A percentile compares a stretch with the other conserved stretches of the same genome.
Conservation (phyloP, 2,113 vertebrate species). For the Ptychochromis oligacanthus region DNA sequence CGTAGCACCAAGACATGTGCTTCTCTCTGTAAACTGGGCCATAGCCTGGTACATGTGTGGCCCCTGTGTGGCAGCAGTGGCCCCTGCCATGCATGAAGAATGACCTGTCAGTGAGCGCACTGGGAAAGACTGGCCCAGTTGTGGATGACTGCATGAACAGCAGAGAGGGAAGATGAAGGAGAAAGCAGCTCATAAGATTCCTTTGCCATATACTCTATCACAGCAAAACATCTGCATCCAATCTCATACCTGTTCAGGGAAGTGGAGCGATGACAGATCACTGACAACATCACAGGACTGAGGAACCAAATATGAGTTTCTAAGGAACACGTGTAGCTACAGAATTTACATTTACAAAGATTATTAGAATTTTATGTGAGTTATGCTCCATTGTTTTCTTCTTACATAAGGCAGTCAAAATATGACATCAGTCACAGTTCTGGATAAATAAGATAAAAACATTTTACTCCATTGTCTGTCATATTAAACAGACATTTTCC, state of each 20-base stretch:
- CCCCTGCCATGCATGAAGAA: slow-evolving; percentile 38
- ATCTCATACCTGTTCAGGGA: not conserved
- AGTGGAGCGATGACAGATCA: not conserved
- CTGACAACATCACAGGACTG: not conserved
- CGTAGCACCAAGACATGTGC: not conserved
- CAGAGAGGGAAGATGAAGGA: slow-evolving; percentile 11
- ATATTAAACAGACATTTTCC: not conserved
- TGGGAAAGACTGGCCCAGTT: slow-evolving; percentile 39
- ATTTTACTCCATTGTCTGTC: too few relatives aligned
- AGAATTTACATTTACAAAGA: too few relatives aligned
- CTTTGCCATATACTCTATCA: too few relatives aligned
- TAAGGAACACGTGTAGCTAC: too few relatives aligned
- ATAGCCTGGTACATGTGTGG: slow-evolving; percentile 5
- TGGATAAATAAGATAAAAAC: not conserved
- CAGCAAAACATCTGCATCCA: not conserved
- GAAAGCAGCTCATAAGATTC: not conserved
- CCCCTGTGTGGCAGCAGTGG: slow-evolving; percentile 6
- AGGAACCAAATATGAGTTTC: not conserved
- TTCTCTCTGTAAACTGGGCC: not conserved
- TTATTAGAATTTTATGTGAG: not conserved
- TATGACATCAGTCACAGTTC: fast-evolving
- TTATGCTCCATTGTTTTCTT: not conserved
- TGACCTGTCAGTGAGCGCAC: not conserved
- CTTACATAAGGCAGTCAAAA: not conserved
- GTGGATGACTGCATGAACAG: slow-evolving; percentile 24